Conservation (phyloP, 92 coral and sea anemone species). For the Montipora capitata region DNA sequence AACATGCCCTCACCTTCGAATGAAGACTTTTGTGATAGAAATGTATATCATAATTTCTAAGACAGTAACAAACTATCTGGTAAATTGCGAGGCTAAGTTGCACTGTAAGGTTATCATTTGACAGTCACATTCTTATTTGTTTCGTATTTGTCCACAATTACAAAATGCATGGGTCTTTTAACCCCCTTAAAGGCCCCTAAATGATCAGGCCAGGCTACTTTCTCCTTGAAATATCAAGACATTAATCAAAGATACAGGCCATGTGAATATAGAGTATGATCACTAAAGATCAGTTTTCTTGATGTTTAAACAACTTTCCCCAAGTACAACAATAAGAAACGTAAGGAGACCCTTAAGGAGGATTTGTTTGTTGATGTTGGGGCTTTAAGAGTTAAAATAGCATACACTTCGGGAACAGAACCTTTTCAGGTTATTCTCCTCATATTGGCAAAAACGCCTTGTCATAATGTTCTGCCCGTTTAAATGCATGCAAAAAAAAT, state of each 20-base stretch:
- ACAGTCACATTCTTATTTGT: constrained; percentile 14
- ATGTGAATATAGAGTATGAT: no score
- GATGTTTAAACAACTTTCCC: no score
- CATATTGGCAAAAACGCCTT: not conserved
- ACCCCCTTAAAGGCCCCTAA: constrained; percentile 13
- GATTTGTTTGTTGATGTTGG: not conserved
- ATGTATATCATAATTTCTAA: constrained; percentile 38
- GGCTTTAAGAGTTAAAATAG: constrained; percentile 1
- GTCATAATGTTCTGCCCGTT: constrained; percentile 9
- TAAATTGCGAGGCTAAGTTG: constrained; percentile 22
- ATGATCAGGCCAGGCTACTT: constrained; percentile 29
- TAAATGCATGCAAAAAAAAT: not conserved
- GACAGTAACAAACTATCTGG: constrained; percentile 8
- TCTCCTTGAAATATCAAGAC: no score
- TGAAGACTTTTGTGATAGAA: constrained; percentile 20
- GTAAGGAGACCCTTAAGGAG: no score
- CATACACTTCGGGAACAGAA: constrained; percentile 8
- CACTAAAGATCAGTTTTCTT: no score
- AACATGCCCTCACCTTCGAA: constrained; percentile 24
- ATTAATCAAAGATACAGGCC: no score
- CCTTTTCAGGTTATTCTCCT: not conserved
- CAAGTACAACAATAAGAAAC: no score
- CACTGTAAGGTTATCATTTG: constrained; percentile 13
- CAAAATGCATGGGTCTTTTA: constrained; percentile 32
- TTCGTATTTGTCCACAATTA: constrained; percentile 13